Evolutionary conservation across 2,797 vertebrate genomes (phyloP).

Genomic region (Coregonus sp.): DNA sequence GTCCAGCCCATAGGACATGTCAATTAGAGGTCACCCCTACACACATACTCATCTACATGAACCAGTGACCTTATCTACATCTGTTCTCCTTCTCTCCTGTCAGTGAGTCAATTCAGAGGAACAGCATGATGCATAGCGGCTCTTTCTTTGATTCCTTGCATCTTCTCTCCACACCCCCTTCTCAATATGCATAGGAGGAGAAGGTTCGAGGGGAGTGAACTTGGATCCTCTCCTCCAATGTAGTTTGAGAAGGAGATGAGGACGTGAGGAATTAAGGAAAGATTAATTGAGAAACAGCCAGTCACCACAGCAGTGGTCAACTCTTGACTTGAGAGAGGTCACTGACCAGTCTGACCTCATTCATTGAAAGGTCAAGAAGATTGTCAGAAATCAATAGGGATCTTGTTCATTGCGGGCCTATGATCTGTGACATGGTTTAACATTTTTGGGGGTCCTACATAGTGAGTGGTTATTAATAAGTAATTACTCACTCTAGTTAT

Average conservation of each 20-base stretch:
- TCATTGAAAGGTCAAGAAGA: constrained; percentile 39
- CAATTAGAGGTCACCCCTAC: constrained; percentile 15
- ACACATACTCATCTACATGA: not conserved
- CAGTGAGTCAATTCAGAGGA: constrained; percentile 49
- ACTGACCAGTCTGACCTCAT: constrained; percentile 39
- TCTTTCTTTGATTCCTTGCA: not conserved
- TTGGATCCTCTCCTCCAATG: no score
- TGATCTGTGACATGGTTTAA: not conserved
- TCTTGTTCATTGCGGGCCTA: not conserved
- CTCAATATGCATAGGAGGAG: not conserved
- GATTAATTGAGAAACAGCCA: not conserved
- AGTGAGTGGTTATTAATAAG: not conserved
- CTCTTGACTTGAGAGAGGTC: constrained; percentile 53
- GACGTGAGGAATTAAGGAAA: not conserved
- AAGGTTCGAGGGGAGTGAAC: not conserved
- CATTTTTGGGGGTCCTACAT: no score
- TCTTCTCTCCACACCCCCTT: not conserved
- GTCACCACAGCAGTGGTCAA: constrained; percentile 45
- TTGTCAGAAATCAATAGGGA: constrained; percentile 2
- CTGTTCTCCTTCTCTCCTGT: constrained; percentile 2
- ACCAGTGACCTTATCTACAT: constrained; percentile 13
- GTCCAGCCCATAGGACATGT: not conserved
- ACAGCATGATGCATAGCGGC: constrained; percentile 25
- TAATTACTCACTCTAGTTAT: not conserved
- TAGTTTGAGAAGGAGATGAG: not conserved